phyloP scores from a whole-genome alignment of 2,888 invertebrate genomes.

The Phlogophora meticulosa region DNA sequence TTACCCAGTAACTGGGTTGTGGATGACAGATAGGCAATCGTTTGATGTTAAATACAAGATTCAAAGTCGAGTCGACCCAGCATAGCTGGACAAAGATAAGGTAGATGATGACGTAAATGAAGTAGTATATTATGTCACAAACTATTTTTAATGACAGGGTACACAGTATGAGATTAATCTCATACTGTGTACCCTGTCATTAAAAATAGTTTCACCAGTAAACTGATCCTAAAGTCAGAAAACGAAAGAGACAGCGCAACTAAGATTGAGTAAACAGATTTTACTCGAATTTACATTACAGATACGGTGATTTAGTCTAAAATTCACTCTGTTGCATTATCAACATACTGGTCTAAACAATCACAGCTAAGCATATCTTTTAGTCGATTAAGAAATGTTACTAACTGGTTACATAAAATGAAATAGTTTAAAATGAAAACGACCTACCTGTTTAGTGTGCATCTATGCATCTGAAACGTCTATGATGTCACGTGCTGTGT shows the following conservation, averaged over 20 bases:
- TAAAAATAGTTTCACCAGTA: background rate
- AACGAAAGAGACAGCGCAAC: background rate
- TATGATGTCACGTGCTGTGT: background rate
- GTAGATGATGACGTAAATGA: background rate
- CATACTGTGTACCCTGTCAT: background rate
- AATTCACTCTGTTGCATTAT: background rate
- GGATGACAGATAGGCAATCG: too few relatives aligned
- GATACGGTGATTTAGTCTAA: background rate
- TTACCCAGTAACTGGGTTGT: too few relatives aligned
- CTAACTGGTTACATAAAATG: constrained; percentile 6
- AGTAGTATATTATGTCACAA: too few relatives aligned
- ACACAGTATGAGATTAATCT: too few relatives aligned
- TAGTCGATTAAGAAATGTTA: background rate
- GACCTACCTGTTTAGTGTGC: constrained; percentile 9
- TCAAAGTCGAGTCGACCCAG: too few relatives aligned
- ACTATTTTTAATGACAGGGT: too few relatives aligned
- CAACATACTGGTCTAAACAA: background rate
- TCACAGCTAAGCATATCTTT: constrained; percentile 1
- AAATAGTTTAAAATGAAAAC: background rate
- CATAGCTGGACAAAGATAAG: too few relatives aligned
- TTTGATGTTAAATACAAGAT: too few relatives aligned
- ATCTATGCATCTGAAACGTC: background rate
- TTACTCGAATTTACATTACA: background rate
- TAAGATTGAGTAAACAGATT: background rate
- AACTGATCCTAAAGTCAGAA: too few relatives aligned